Evolutionary conservation across 2,113 vertebrate species (phyloP).

Genomic region (Epinephelus lanceolatus): DNA sequence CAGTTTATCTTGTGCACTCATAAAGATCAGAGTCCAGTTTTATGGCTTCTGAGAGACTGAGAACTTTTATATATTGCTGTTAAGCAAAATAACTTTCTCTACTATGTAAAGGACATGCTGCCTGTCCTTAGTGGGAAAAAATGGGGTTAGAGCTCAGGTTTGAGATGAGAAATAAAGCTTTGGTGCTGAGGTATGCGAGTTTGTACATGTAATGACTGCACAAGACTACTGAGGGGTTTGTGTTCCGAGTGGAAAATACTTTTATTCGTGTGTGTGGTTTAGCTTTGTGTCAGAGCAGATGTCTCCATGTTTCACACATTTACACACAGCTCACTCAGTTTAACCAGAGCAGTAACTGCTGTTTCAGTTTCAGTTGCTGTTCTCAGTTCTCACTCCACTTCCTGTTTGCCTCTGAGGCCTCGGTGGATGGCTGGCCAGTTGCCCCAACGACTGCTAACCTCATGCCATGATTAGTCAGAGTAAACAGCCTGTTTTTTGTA

Average conservation of each 20-base stretch:
- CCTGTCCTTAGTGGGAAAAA: not conserved
- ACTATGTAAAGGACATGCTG: not conserved
- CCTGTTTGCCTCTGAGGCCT: conserved; percentile 64
- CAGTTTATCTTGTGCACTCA: conserved; percentile 19
- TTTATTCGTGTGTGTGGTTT: conserved; percentile 8
- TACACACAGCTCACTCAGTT: conserved; percentile 1
- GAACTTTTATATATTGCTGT: conserved; percentile 1
- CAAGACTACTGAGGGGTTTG: not conserved
- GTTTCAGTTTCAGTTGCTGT: conserved; percentile 75
- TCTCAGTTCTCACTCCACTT: conserved; percentile 68
- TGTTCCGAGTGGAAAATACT: not conserved
- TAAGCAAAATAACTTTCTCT: conserved; percentile 3
- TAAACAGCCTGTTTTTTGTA: conserved; percentile 12
- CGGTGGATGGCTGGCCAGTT: not conserved
- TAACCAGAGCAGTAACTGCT: conserved; percentile 37
- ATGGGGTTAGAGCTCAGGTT: not conserved
- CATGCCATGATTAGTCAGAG: conserved; percentile 37
- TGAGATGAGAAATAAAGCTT: not conserved
- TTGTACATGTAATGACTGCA: not conserved
- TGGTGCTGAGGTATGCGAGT: conserved; percentile 23
- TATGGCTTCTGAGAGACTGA: not conserved
- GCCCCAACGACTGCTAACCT: conserved; percentile 46
- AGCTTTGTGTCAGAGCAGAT: conserved; percentile 28
- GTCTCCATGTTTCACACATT: conserved; percentile 1
- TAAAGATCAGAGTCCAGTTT: conserved; percentile 56